Evolutionary conservation across 2,113 vertebrate species (phyloP), one percentile per base, ranked within the genome.

Genomic region (Orthonyx spaldingii): DNA sequence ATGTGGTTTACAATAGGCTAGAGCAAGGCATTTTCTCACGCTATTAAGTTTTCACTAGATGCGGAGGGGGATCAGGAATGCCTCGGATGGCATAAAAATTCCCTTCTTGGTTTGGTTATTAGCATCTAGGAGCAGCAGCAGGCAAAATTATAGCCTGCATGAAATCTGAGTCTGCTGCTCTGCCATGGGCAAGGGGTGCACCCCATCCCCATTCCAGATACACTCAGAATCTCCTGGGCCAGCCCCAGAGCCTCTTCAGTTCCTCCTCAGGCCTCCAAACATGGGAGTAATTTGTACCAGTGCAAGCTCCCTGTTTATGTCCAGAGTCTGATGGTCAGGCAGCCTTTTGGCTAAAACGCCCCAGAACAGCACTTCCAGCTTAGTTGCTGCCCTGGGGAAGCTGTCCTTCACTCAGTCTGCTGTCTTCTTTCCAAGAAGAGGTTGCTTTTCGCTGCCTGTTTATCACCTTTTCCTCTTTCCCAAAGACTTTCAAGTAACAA

Each of bases 1-100:
- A 53, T 82, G 69, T 84, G 94, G 83, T 93, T 95, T 89, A 20
- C 94, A 78, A 15, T 12, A 65, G 0, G 1, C 86, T 89, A 65
- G 90, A 92, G 90, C 90, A 96, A 96, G 94, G 95, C 92, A 75
- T 96, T 96, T 97, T 96, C 94, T 95, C 92, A 97, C 80, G 65
- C 90, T 97, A 92, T 95, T 95, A 96, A 96, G 85, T 97, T 96
- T 97, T 97, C 96, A 96, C 94, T 96, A 56, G 92, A 96, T 95
- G 79, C 0, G 13, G 77, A 92, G 83, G 37, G 83, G 93, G 90
- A 93, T 90, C 32, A 83, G 60, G 90, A 96, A 94, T 83, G 92
- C 88, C 56, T 94, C 0, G 5, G 56, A 91, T 5, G 26, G 93
- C 1, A 2, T 84, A 90, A 94, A 95, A 96, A 95, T 90, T 94